Evolutionary conservation across 2,797 vertebrate genomes (phyloP).

Genomic region (Rachycentron canadum): DNA sequence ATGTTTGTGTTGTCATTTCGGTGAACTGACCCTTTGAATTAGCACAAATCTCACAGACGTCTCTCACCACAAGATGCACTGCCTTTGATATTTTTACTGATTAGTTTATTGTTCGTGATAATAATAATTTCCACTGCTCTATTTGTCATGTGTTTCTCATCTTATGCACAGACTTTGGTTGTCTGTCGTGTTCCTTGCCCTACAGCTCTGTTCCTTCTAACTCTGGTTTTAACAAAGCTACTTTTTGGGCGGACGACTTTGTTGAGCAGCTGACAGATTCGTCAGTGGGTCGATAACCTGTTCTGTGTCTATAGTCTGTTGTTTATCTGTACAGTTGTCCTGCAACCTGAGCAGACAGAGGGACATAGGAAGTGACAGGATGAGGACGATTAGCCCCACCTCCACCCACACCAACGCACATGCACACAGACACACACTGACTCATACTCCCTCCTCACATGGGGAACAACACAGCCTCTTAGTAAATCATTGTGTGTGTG

Average conservation of each 20-base stretch:
- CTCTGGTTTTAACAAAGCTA: constrained; percentile 5
- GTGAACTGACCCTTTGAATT: background rate
- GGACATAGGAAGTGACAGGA: constrained; percentile 80
- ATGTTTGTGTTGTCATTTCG: background rate
- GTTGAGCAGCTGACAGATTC: constrained; percentile 29
- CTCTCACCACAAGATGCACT: too few species aligned
- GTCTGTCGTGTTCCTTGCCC: background rate
- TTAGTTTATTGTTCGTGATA: background rate
- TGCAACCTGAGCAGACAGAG: constrained; percentile 69
- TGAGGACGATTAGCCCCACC: constrained; percentile 73
- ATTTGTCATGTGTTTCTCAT: background rate
- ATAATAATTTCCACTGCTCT: background rate
- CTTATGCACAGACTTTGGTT: background rate
- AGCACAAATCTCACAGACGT: background rate
- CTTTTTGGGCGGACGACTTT: background rate
- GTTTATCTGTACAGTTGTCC: constrained; percentile 48
- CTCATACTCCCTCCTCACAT: constrained; percentile 63
- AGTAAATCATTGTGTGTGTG: constrained; percentile 41
- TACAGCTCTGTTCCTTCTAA: too few species aligned
- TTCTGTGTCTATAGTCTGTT: constrained; percentile 49
- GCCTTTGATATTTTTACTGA: background rate
- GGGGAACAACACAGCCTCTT: constrained; percentile 48
- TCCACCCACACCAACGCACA: constrained; percentile 46
- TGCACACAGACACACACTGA: constrained; percentile 58
- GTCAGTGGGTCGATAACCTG: constrained; percentile 10